A percentile compares a stretch with the other conserved stretches of the same genome.
Evolutionary conservation across 2,888 invertebrate genomes (phyloP).

Genomic region (Chydorus sphaericus): DNA sequence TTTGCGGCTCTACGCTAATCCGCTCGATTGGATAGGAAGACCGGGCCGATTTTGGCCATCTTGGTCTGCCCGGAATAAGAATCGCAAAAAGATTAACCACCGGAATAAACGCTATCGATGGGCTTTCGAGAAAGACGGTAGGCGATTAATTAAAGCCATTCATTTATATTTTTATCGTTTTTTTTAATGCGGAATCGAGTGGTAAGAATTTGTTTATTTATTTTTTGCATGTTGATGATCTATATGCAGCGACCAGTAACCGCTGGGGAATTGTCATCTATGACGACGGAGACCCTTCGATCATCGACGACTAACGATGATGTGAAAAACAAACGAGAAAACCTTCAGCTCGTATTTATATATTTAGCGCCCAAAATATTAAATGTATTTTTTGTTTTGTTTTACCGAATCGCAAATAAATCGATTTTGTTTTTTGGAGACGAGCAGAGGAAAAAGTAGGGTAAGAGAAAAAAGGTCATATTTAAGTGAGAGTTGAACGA

Average conservation of each 20-base stretch:
- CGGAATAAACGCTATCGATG: not conserved
- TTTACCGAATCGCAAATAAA: no score
- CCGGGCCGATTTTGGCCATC: not conserved
- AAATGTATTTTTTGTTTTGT: no score
- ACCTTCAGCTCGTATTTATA: no score
- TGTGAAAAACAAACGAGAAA: no score
- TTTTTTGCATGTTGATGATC: no score
- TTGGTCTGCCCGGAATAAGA: not conserved
- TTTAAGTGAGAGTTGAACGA: not conserved
- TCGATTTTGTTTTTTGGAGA: not conserved
- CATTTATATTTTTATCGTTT: not conserved
- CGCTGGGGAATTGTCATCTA: not conserved
- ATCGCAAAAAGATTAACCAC: not conserved
- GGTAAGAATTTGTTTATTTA: no score
- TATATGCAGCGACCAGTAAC: no score
- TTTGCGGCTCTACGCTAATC: not conserved
- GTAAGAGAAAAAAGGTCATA: not conserved
- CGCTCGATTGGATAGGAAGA: not conserved
- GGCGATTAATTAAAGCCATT: not conserved
- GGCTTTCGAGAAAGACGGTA: not conserved
- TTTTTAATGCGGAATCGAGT: no score
- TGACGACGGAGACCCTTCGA: no score
- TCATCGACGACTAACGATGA: no score
- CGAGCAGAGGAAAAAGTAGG: not conserved
- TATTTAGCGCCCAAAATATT: no score